Percentiles rank a stretch among this genome's conserved stretches.
phyloP scores from a whole-genome alignment of 1,140 invertebrate genomes.

The Heliothis subflexa region DNA sequence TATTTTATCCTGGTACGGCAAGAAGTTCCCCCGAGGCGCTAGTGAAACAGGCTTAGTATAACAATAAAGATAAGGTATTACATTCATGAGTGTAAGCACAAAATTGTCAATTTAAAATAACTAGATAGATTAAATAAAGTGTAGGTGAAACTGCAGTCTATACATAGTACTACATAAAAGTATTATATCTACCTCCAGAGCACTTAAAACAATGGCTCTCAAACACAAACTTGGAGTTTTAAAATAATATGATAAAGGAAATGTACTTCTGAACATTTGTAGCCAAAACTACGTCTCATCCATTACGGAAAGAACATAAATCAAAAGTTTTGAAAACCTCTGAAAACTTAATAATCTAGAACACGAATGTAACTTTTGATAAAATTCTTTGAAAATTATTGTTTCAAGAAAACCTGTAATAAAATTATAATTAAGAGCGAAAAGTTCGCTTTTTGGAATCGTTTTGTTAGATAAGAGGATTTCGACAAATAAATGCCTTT shows the following conservation, averaged over 20 bases:
- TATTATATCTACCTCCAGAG: no score
- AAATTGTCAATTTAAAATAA: no score
- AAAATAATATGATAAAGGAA: constrained; percentile 9
- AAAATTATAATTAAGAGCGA: not conserved
- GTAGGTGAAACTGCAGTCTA: no score
- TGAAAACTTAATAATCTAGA: constrained; percentile 1
- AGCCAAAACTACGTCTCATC: constrained; percentile 11
- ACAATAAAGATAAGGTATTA: no score
- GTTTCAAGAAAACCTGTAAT: not conserved
- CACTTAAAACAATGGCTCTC: no score
- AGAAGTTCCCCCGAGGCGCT: no score
- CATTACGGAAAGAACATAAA: not conserved
- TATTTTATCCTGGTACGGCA: no score
- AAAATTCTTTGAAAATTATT: not conserved
- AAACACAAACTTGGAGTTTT: not conserved
- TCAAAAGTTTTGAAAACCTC: constrained; percentile 6
- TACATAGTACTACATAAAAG: no score
- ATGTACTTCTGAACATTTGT: not conserved
- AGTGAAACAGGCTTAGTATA: no score
- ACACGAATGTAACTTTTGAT: not conserved
- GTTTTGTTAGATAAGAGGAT: not conserved
- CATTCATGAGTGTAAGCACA: no score
- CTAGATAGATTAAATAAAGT: no score
- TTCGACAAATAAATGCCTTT: no score
- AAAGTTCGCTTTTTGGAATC: not conserved